phyloP scores from a whole-genome alignment of 1,140 invertebrate genomes.

The Cherax quadricarinatus region DNA sequence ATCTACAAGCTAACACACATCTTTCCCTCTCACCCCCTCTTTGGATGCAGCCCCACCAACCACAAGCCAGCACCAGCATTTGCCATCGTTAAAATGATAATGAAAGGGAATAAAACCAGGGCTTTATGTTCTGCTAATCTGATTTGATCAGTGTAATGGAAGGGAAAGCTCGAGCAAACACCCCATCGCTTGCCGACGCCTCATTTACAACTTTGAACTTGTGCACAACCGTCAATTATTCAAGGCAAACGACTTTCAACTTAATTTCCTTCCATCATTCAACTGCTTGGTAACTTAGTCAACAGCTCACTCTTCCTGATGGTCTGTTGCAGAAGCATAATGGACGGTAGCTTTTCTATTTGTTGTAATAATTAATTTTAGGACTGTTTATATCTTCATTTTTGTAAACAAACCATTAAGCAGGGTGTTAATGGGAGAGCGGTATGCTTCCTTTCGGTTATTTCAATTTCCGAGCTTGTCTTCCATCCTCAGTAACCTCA shows the following conservation, averaged over 20 bases:
- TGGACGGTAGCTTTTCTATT: too few relatives aligned
- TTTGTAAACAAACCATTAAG: too few relatives aligned
- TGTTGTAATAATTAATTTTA: too few relatives aligned
- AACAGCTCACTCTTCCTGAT: not conserved
- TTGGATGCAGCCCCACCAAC: not conserved
- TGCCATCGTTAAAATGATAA: slow-evolving; percentile 41
- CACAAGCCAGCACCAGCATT: slow-evolving; percentile 14
- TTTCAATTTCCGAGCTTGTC: too few relatives aligned
- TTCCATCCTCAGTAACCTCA: too few relatives aligned
- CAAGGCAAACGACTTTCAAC: slow-evolving; percentile 19
- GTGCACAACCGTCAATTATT: slow-evolving; percentile 16
- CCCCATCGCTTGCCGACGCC: not conserved
- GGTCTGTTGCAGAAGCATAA: too few relatives aligned
- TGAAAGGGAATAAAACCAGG: slow-evolving; percentile 50
- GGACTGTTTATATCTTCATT: too few relatives aligned
- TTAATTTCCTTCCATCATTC: slow-evolving; percentile 14
- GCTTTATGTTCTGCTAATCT: slow-evolving; percentile 47
- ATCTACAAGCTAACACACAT: too few relatives aligned
- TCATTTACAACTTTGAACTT: slow-evolving; percentile 28
- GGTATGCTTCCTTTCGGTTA: too few relatives aligned
- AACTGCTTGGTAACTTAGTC: not conserved
- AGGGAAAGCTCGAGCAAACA: slow-evolving; percentile 19
- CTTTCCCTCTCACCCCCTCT: too few relatives aligned
- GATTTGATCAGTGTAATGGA: slow-evolving; percentile 56
- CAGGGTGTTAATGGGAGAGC: too few relatives aligned